These are phyloP conservation scores for Scrobipalpa atriplicella DNA, from an alignment of 2,888 invertebrate species.

Conservation along the genomic window DNA sequence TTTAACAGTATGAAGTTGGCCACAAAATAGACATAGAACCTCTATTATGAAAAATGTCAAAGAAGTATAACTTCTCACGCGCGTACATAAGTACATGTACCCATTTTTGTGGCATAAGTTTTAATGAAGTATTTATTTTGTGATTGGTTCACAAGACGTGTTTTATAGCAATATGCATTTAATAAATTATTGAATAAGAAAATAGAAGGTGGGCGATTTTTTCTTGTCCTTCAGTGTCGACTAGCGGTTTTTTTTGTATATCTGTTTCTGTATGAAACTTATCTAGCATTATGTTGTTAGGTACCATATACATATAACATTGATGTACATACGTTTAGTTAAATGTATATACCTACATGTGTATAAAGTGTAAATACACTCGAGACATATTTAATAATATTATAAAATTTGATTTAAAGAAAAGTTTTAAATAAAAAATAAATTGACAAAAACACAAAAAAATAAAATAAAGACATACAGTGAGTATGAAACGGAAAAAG, in stretches of 20 bases:
- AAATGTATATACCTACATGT: slow-evolving; percentile 69
- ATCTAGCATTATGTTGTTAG: slow-evolving; percentile 15
- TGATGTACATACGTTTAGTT: slow-evolving; percentile 46
- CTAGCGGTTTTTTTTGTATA: slow-evolving; percentile 24
- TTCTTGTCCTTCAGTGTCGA: slow-evolving; percentile 17
- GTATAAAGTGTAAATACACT: slow-evolving; percentile 77
- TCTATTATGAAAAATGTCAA: too few relatives aligned
- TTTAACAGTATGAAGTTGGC: too few relatives aligned
- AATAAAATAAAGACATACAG: slow-evolving; percentile 77
- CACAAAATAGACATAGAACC: too few relatives aligned
- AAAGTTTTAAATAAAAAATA: slow-evolving; percentile 73
- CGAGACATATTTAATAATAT: slow-evolving; percentile 76
- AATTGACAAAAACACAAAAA: slow-evolving; percentile 74
- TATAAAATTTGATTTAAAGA: slow-evolving; percentile 77
- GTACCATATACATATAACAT: slow-evolving; percentile 28
- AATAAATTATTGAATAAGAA: slow-evolving; percentile 20
- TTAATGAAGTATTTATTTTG: slow-evolving; percentile 1
- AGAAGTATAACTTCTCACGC: too few relatives aligned
- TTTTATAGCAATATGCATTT: slow-evolving; percentile 37
- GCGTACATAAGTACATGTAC: too few relatives aligned
- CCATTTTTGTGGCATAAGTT: background rate
- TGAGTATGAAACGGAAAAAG: slow-evolving; percentile 79
- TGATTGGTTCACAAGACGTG: slow-evolving; percentile 16
- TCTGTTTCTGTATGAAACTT: slow-evolving; percentile 11
- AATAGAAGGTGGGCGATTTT: background rate